Evolutionary conservation across 1,140 invertebrate genomes (phyloP), one percentile per base, ranked within the genome.

Genomic region (Trialeurodes vaporariorum): DNA sequence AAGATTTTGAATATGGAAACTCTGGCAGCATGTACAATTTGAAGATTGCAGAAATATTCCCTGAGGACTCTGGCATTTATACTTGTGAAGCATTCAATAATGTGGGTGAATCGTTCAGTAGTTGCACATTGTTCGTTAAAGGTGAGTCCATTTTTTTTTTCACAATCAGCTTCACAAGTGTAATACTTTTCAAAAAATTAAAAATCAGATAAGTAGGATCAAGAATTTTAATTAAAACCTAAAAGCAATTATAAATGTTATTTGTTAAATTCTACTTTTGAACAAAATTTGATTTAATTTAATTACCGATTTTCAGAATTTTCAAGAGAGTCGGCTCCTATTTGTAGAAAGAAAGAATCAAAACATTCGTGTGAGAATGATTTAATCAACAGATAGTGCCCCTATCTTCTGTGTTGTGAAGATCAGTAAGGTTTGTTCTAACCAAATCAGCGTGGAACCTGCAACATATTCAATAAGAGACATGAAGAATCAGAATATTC

Each of bases 61-160:
- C 93, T 2, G 93, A 96, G 80, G 92, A 95, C 79, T 82, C 86
- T 75, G 95, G 95, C 61, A 91, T 90, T 26, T 98, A 97, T 80
- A 96, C 93, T 2, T 97, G 94, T 79, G 94, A 98, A 80, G 93
- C 93, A 60, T 96, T 96, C 81, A 96, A 96, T 80, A 92, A 96
- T 78, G 87, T 85, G 65, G 94, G 94, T 68, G 93, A 97, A 81
- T 91, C 92, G 65, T 95, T 93, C 81, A 93, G 91, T 76, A 91
- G 90, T 73, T 94, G 93, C 79, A 87, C 91, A 70, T 82, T 96
- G 67, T 86, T 88, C 74, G 92, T 96, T 64, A 75, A 84, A 69
- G 85, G 86, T 86, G 80, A 76, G 76, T 73, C 27, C 25, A 22
- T 64, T 2, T 69, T n/a, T n/a, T 58, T n/a, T 12, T n/a, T n/a